Conservation (phyloP, 2,888 invertebrate species). For the Cataglyphis albicans region DNA sequence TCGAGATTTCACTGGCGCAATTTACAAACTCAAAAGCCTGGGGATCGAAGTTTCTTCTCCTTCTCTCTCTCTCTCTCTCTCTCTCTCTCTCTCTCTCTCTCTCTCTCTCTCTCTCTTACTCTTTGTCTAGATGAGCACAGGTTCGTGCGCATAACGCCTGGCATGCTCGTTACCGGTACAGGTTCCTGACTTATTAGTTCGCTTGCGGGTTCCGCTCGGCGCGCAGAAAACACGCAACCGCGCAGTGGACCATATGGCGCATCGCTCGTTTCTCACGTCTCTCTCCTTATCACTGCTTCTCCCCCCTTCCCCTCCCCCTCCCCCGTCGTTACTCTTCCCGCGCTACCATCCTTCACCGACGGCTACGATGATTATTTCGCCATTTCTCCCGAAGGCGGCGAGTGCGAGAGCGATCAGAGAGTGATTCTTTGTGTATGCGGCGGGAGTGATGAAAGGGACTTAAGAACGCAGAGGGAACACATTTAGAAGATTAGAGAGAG, state of each 20-base stretch:
- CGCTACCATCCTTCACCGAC: slow-evolving; percentile 47
- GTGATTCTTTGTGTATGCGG: slow-evolving; percentile 19
- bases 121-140: slow-evolving; percentile 9
- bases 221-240: slow-evolving; percentile 56
- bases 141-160: slow-evolving; percentile 71
- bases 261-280: slow-evolving; percentile 50
- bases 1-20: slow-evolving; percentile 32
- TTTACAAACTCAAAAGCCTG: slow-evolving; percentile 38
- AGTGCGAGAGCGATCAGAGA: slow-evolving; percentile 44
- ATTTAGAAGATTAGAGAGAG: slow-evolving; percentile 36
- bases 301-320: neutral
- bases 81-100: neutral
- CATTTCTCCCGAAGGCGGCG: slow-evolving; percentile 15
- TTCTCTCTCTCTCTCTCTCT: neutral
- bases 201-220: slow-evolving; percentile 70
- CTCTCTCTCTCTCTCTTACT: neutral
- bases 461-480: neutral
- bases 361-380: slow-evolving; percentile 46
- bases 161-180: slow-evolving; percentile 80
- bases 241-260: slow-evolving; percentile 55
- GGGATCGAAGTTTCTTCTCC: slow-evolving; percentile 24
- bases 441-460: slow-evolving; percentile 40
- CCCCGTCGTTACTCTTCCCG: slow-evolving; percentile 40
- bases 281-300: slow-evolving; percentile 42
- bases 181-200: slow-evolving; percentile 82